These are phyloP conservation scores for Daktulosphaira vitifoliae DNA, from an alignment of 1,140 invertebrate genomes.

Conservation along the genomic window DNA sequence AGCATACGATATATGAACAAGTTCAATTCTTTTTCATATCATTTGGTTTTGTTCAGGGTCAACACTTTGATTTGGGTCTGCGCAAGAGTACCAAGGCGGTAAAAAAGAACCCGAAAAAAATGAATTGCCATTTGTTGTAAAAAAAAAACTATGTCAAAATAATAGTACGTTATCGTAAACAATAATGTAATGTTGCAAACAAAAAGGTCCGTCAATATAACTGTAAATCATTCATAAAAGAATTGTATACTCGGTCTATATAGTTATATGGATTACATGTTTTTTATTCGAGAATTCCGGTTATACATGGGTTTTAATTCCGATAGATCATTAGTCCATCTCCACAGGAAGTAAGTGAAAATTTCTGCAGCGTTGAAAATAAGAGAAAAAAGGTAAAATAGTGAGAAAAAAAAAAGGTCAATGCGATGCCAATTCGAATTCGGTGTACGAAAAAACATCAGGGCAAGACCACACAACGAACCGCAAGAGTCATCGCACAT, in stretches of 20 bases:
- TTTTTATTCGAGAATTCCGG: not conserved
- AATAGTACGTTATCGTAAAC: too few relatives aligned
- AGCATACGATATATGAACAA: too few relatives aligned
- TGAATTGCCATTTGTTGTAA: constrained; percentile 3
- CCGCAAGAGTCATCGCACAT: not conserved
- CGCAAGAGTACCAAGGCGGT: too few relatives aligned
- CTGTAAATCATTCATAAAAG: constrained; percentile 24
- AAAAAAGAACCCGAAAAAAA: not conserved
- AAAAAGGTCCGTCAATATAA: constrained; percentile 14
- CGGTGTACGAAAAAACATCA: not conserved
- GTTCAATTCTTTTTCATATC: too few relatives aligned
- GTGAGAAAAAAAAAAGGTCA: constrained; percentile 7
- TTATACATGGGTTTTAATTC: not conserved
- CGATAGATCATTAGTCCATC: constrained; percentile 14
- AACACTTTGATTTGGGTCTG: constrained; percentile 2
- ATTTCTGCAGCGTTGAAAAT: not conserved
- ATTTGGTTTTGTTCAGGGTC: not conserved
- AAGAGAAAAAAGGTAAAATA: not conserved
- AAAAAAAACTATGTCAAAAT: constrained; percentile 7
- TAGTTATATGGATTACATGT: not conserved
- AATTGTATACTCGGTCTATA: not conserved
- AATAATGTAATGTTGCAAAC: not conserved
- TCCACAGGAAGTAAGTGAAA: constrained; percentile 30
- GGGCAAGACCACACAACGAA: constrained; percentile 23
- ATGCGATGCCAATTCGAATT: constrained; percentile 9